Conservation (phyloP, 2,888 invertebrate genomes). For the Scaptomyza polygonia region DNA sequence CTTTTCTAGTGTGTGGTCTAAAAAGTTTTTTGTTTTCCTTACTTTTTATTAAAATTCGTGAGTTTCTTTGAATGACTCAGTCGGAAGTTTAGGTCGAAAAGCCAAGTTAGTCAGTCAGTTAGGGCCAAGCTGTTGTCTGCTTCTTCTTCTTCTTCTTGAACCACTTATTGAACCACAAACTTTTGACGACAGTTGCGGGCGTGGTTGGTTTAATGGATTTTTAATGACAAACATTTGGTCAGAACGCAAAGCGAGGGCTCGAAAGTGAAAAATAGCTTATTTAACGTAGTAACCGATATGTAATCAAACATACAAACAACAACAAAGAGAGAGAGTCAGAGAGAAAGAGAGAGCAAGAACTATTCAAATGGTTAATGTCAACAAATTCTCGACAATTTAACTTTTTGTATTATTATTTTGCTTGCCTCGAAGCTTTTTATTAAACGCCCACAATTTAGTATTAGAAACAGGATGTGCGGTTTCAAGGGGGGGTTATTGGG, state of each 20-base stretch:
- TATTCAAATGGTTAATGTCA: conserved; percentile 6
- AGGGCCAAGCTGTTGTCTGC: conserved; percentile 38
- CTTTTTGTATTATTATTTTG: too few species aligned
- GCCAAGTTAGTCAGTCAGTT: conserved; percentile 30
- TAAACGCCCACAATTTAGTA: too few species aligned
- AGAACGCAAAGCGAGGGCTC: conserved; percentile 10
- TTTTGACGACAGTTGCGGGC: conserved; percentile 59
- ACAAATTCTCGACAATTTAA: too few species aligned
- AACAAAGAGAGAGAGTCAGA: background rate
- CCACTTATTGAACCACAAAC: conserved; percentile 52
- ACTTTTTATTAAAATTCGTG: too few species aligned
- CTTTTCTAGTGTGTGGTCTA: conserved; percentile 19
- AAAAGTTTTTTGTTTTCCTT: background rate
- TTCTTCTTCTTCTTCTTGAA: conserved; percentile 1
- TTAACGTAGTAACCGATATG: conserved; percentile 23
- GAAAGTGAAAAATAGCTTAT: conserved; percentile 70
- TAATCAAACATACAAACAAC: conserved; percentile 49
- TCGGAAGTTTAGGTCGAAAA: background rate
- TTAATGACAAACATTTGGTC: conserved; percentile 69
- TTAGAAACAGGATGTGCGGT: too few species aligned
- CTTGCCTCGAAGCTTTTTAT: too few species aligned
- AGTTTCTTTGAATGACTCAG: conserved; percentile 23
- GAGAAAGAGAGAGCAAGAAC: background rate
- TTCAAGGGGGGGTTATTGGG: too few species aligned
- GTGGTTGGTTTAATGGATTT: conserved; percentile 65